Evolutionary conservation across 2,888 invertebrate genomes (phyloP).

Genomic region (Crepidodera aurea): DNA sequence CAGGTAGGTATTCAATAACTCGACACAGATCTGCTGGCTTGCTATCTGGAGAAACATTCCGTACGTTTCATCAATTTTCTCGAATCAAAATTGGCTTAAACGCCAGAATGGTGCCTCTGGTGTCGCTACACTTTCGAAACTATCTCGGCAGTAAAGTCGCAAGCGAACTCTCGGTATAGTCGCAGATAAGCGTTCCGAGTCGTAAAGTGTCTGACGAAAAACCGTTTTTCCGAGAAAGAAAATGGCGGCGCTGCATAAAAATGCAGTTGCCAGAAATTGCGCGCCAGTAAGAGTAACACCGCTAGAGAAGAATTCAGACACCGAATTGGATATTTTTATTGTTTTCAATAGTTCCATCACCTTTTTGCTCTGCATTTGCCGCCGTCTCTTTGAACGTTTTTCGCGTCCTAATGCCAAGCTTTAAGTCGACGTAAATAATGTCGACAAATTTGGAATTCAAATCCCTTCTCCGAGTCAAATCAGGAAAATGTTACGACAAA

Average conservation of each 20-base stretch:
- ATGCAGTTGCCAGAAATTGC: slow-evolving; percentile 38
- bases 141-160: slow-evolving; percentile 35
- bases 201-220: slow-evolving; percentile 38
- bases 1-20: slow-evolving; percentile 29
- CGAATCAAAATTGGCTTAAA: slow-evolving; percentile 32
- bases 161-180: slow-evolving; percentile 31
- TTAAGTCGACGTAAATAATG: slow-evolving; percentile 27
- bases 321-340: slow-evolving; percentile 34
- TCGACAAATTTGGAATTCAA: slow-evolving; percentile 27
- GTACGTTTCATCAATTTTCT: slow-evolving; percentile 29
- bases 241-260: slow-evolving; percentile 37
- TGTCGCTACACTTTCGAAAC: slow-evolving; percentile 28
- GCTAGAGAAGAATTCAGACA: slow-evolving; percentile 28
- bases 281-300: slow-evolving; percentile 29
- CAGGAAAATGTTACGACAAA: not conserved
- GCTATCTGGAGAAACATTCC: slow-evolving; percentile 24
- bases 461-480: slow-evolving; percentile 4
- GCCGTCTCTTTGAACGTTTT: slow-evolving; percentile 25
- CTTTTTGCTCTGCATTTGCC: slow-evolving; percentile 15
- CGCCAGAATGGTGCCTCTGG: slow-evolving; percentile 22
- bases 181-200: slow-evolving; percentile 36
- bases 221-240: slow-evolving; percentile 25
- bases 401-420: slow-evolving; percentile 27
- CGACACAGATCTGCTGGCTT: slow-evolving; percentile 14
- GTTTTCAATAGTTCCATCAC: slow-evolving; percentile 32